Evolutionary conservation across 2,797 vertebrate genomes (phyloP), one percentile per base, ranked within the genome.

Genomic region (Sebastolobus alascanus): DNA sequence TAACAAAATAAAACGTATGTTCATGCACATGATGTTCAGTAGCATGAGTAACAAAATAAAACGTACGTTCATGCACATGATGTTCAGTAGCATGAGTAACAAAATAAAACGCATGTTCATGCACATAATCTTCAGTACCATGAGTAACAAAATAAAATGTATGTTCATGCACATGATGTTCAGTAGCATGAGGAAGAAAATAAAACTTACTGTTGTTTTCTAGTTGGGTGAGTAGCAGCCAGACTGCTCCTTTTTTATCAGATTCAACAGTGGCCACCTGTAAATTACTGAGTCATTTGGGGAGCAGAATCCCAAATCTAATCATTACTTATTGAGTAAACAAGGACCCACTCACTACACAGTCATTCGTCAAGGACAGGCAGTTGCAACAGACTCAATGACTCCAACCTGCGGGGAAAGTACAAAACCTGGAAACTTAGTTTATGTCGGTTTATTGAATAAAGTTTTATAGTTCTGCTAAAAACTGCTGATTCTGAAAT

Each of bases 301-400:
- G 73, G 68, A 61, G 27, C 65, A 35, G 11, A 80, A 68, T 69
- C 80, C 61, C 16, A 33, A 33, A 77, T 69, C 40, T 88, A 93
- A 92, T 93, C 84, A 93, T 90, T 94, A 90, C 73, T 90, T 71
- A 83, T 5, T 87, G 79, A 87, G 92, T 82, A 91, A 94, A 94
- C 85, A 93, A 73, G 46, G 22, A 68, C 52, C 31, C 8, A 70
- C 3, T 84, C 78, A 66, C 46, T 16, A 35, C 20, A 59, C 70
- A 81, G 75, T 79, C 74, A 81, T 83, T 84, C 4, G 73, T 84
- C 87, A 90, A 88, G 91, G 87, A 89, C 90, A 59, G 22, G n/a
- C 68, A 25, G 78, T 93, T 90, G 74, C 80, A 85, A 88, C 86
- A 90, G 61, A 75, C 46, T n/a, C 64, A 61, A 63, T 75, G 82